Percentiles rank a stretch among this genome's conserved stretches.
These are phyloP conservation scores for Microplitis mediator DNA, from an alignment of 1,140 invertebrate species.

Conservation along the genomic window DNA sequence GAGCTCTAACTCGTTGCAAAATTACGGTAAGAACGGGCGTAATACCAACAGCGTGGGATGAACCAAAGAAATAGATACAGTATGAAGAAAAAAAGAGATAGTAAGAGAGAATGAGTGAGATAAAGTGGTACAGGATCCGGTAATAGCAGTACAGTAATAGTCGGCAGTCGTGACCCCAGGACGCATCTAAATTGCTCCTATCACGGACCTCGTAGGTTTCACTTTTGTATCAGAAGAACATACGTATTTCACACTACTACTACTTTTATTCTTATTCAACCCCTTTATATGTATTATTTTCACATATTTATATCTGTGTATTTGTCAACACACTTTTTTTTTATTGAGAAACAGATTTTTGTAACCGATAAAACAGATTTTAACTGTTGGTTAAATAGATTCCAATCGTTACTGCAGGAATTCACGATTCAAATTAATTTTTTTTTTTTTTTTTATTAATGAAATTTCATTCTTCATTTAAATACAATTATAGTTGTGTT, in stretches of 20 bases:
- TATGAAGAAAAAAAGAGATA: not conserved
- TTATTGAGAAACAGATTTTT: not conserved
- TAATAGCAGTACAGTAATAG: slow-evolving; percentile 54
- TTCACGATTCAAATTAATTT: too few species aligned
- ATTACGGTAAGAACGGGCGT: slow-evolving; percentile 16
- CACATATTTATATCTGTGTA: too few species aligned
- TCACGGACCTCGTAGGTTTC: slow-evolving; percentile 37
- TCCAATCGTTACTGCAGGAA: too few species aligned
- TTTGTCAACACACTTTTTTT: too few species aligned
- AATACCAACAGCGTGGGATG: slow-evolving; percentile 29
- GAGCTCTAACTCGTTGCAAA: not conserved
- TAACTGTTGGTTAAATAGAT: too few species aligned
- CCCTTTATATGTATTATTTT: not conserved
- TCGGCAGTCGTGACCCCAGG: slow-evolving; percentile 47
- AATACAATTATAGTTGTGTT: too few species aligned
- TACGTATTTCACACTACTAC: not conserved
- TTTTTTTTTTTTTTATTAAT: too few species aligned
- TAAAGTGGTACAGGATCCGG: slow-evolving; percentile 40
- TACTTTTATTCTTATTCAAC: not conserved
- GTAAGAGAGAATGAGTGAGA: slow-evolving; percentile 8
- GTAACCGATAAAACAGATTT: too few species aligned
- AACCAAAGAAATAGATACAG: not conserved
- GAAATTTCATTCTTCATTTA: too few species aligned
- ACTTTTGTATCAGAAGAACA: slow-evolving; percentile 34
- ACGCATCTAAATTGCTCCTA: slow-evolving; percentile 52